These are phyloP conservation scores for Gambusia holbrooki DNA, from an alignment of 2,113 vertebrate genomes.

Conservation along the genomic window DNA sequence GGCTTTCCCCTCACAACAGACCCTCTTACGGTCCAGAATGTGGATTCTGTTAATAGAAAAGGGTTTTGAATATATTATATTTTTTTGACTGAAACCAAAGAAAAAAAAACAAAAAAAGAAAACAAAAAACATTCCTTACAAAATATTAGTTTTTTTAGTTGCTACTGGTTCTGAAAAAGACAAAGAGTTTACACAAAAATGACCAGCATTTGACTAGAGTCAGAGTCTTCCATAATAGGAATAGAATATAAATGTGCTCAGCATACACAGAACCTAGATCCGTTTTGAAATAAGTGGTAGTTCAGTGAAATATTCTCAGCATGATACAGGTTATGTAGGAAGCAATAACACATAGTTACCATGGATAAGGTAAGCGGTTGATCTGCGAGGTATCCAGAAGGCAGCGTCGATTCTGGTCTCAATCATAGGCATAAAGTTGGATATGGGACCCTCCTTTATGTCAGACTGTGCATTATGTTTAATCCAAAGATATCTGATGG, in stretches of 20 bases:
- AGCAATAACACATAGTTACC: constrained; percentile 54
- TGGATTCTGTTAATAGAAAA: constrained; percentile 61
- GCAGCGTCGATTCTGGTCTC: constrained; percentile 77
- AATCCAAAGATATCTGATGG: constrained; percentile 80
- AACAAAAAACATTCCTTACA: no score
- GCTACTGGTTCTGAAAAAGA: no score
- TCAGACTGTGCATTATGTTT: constrained; percentile 72
- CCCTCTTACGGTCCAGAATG: constrained; percentile 79
- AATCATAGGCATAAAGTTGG: constrained; percentile 81
- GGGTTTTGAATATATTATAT: neutral
- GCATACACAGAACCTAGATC: no score
- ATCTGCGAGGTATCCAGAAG: constrained; percentile 75
- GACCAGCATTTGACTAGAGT: no score
- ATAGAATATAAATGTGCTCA: no score
- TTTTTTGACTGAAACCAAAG: neutral
- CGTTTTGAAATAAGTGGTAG: neutral
- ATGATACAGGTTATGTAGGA: neutral
- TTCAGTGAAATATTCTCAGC: neutral
- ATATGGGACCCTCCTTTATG: constrained; percentile 79
- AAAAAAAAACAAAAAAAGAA: no score
- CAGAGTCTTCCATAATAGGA: no score
- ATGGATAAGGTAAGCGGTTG: constrained; percentile 77
- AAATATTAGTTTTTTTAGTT: no score
- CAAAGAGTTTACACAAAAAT: no score
- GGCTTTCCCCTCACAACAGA: constrained; percentile 68